Conservation (phyloP, 2,797 vertebrate genomes). For the Choloepus didactylus region DNA sequence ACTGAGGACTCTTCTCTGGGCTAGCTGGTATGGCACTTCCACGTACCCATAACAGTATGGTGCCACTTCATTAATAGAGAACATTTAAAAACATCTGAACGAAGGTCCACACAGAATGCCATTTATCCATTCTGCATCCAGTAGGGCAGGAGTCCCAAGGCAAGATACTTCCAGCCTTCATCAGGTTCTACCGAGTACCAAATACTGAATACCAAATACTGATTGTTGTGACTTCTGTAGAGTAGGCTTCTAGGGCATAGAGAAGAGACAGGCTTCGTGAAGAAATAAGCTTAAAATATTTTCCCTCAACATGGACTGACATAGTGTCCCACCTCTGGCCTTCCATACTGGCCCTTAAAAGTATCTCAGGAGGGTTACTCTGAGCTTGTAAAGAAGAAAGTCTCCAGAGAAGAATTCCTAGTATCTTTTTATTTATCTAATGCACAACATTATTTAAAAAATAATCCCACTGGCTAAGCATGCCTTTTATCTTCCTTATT, state of each 20-base stretch:
- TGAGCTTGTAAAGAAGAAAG: conserved; percentile 42
- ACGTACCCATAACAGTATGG: background rate
- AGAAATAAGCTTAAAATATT: background rate
- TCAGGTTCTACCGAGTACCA: background rate
- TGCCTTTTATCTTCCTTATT: conserved; percentile 13
- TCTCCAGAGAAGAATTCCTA: background rate
- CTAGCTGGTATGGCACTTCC: background rate
- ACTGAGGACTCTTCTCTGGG: background rate
- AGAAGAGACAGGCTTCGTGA: background rate
- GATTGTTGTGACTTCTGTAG: background rate
- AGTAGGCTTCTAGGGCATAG: background rate
- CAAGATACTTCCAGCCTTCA: background rate
- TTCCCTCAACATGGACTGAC: background rate
- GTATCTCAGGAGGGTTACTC: background rate
- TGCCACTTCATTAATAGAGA: background rate
- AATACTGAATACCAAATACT: background rate
- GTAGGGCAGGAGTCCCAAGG: background rate
- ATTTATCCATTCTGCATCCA: background rate
- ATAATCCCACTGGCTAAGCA: conserved; percentile 11
- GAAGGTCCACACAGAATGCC: background rate
- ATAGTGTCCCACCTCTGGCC: background rate
- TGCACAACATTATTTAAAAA: conserved; percentile 10
- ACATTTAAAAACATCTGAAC: background rate
- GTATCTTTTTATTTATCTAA: conserved; percentile 58
- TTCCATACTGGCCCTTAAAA: conserved; percentile 13